Evolutionary conservation across 2,888 invertebrate genomes (phyloP).

Genomic region (Cantharis nigra): DNA sequence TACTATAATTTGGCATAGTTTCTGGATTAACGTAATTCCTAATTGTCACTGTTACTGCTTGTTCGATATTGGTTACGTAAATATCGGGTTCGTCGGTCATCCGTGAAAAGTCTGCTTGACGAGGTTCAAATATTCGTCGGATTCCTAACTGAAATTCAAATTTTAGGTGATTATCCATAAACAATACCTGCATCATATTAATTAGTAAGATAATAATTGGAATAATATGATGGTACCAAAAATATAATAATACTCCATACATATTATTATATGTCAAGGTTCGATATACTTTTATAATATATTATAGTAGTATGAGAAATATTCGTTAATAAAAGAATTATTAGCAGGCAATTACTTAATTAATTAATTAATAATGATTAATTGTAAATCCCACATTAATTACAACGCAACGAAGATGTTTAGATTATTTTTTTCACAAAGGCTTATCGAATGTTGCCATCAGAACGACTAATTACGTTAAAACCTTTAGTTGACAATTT

Average conservation of each 20-base stretch:
- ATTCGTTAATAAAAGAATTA: neutral
- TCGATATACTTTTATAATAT: neutral
- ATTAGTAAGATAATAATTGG: neutral
- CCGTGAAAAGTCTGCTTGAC: conserved; percentile 75
- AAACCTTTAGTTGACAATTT: neutral
- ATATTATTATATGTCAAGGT: neutral
- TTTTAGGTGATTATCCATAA: neutral
- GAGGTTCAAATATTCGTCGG: conserved; percentile 78
- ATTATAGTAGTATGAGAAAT: neutral
- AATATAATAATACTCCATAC: too few relatives aligned
- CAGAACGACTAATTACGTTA: neutral
- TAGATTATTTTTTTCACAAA: neutral
- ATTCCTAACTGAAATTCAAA: conserved; percentile 69
- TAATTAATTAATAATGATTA: neutral
- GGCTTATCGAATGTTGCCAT: neutral
- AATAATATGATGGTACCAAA: neutral
- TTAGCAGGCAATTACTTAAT: neutral
- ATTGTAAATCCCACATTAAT: neutral
- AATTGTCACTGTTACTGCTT: conserved; percentile 81
- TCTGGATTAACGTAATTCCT: conserved; percentile 72
- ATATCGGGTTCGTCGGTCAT: conserved; percentile 79
- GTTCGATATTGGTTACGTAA: conserved; percentile 83
- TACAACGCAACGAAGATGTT: neutral
- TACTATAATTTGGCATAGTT: conserved; percentile 54
- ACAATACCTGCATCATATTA: neutral